Evolutionary conservation across 2,797 vertebrate species (phyloP), one percentile per base, ranked within the genome.

Genomic region (Orestias chungarensis): DNA sequence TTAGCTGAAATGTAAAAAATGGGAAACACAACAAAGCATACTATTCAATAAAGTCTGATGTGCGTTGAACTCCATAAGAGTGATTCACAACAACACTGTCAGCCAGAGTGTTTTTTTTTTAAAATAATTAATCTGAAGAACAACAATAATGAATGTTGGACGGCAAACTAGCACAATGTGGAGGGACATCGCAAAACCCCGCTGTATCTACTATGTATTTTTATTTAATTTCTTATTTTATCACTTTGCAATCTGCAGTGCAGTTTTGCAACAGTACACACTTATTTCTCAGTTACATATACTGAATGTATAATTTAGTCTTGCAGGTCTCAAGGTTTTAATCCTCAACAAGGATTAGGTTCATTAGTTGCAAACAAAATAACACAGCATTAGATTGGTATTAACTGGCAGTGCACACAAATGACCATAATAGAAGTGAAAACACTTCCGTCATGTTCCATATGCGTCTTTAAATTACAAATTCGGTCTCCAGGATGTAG

Each of bases 391-490:
- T 12, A 62, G 35, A 62, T 38, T 38, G 4, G 17, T 55, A 12
- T 6, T 38, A 49, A 59, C n/a, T 49, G 33, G 25, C 65, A 14
- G 23, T 71, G 20, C 29, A n/a, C 29, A 15, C 20, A 42, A 40
- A 42, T 52, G 55, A 49, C 42, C 27, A 49, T n/a, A n/a, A n/a
- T n/a, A n/a, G n/a, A n/a, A n/a, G n/a, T n/a, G 8, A 20, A 55
- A 31, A 62, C 35, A 33, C 23, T 40, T 54, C 42, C 17, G 0
- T n/a, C 0, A 15, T 57, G 46, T 27, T 68, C 27, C 46, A 75
- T 15, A 74, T 61, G 62, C 17, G 35, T 18, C 57, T 49, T 62
- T 18, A 25, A 70, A 59, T 68, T 38, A 66, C 25, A 27, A 2
- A 27, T 69, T 47, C 17, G 31, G 15, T 23, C 15, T 6, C 27